A percentile compares a stretch with the other conserved stretches of the same genome.
Conservation (phyloP, 2,888 invertebrate species). For the Rhabditoides inermis region DNA sequence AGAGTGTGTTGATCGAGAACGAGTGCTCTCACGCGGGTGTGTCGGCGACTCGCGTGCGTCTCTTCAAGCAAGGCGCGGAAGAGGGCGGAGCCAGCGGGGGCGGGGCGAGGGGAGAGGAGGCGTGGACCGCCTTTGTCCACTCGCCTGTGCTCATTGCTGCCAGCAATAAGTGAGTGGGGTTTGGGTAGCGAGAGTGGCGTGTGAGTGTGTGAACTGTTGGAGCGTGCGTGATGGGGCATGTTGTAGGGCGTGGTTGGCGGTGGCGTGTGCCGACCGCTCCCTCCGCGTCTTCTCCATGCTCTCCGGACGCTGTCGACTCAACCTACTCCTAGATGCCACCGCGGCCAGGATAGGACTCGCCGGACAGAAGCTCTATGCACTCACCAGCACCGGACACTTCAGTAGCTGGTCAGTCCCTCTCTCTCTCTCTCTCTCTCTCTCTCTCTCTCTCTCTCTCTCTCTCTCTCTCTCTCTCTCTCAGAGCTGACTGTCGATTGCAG, state of each 20-base stretch:
- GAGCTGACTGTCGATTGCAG: too few species aligned
- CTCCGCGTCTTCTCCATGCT: slow-evolving; percentile 15
- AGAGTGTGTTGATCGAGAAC: slow-evolving; percentile 19
- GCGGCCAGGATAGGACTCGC: slow-evolving; percentile 20
- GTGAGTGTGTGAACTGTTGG: too few species aligned
- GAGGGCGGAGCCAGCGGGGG: neutral
- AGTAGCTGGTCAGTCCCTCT: slow-evolving; percentile 25
- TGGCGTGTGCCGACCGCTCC: slow-evolving; percentile 25
- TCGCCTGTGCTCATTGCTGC: slow-evolving; percentile 16
- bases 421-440: too few species aligned
- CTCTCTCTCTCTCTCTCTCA: too few species aligned
- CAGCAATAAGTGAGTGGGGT: slow-evolving; percentile 17
- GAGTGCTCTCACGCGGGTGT: slow-evolving; percentile 19
- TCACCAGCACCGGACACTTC: slow-evolving; percentile 21
- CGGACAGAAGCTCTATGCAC: slow-evolving; percentile 16
- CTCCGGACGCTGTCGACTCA: slow-evolving; percentile 11
- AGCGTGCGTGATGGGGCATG: too few species aligned
- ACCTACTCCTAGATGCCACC: slow-evolving; percentile 18
- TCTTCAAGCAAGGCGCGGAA: neutral
- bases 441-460: too few species aligned
- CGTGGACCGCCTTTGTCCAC: slow-evolving; percentile 16
- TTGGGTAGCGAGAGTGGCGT: too few species aligned
- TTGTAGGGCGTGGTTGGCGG: slow-evolving; percentile 13
- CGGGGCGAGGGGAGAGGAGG: slow-evolving; percentile 1
- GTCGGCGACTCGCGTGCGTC: slow-evolving; percentile 12